Evolutionary conservation across 2,797 vertebrate species (phyloP).

Genomic region (Scyliorhinus canicula): DNA sequence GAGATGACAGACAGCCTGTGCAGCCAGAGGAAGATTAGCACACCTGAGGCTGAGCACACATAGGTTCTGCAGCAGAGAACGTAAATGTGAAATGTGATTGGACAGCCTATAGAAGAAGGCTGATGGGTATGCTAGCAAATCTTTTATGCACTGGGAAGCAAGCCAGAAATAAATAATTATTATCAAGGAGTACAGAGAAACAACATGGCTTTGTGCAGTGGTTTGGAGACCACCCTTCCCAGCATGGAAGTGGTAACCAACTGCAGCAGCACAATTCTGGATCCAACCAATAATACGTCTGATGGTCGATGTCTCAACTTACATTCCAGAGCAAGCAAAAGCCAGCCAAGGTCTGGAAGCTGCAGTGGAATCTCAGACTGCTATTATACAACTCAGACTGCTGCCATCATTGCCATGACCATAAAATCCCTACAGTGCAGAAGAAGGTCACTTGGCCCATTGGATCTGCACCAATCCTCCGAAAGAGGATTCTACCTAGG

Average conservation of each 20-base stretch:
- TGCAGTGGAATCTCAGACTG: not conserved
- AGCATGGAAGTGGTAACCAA: no score
- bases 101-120: not conserved
- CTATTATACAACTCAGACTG: no score
- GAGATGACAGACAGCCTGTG: not conserved
- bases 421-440: no score
- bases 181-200: not conserved
- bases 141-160: not conserved
- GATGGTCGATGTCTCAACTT: not conserved
- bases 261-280: not conserved
- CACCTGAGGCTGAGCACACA: not conserved
- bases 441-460: no score
- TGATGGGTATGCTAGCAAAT: not conserved
- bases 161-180: not conserved
- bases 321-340: not conserved
- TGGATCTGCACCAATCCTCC: no score
- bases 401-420: no score
- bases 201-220: no score
- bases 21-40: no score
- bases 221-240: no score
- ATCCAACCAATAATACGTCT: not conserved
- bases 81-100: not conserved
- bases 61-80: not conserved
- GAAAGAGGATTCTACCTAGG: no score
- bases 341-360: not conserved